Evolutionary conservation across 2,113 vertebrate genomes (phyloP).

Genomic region (Acrocephalus arundinaceus): DNA sequence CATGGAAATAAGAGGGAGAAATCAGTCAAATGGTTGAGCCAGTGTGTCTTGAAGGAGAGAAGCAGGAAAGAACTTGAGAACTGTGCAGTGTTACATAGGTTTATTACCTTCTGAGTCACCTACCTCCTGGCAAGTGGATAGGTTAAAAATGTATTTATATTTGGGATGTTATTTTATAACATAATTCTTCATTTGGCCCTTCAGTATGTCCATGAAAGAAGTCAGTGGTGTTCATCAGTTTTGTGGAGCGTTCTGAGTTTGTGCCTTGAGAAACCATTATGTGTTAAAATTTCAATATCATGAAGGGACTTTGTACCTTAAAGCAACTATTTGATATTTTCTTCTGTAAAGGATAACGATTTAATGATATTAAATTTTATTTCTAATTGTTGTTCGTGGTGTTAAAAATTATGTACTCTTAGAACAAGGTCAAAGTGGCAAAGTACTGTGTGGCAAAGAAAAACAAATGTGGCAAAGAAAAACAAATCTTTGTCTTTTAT

Average conservation of each 20-base stretch:
- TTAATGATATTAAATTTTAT: neutral
- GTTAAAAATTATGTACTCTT: neutral
- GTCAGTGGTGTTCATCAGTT: rapidly evolving
- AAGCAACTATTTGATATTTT: neutral
- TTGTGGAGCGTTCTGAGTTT: neutral
- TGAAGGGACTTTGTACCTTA: neutral
- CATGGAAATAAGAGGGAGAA: neutral
- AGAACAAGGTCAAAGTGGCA: neutral
- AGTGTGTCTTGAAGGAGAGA: neutral
- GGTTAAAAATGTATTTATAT: neutral
- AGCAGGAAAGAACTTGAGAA: neutral
- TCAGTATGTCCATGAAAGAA: neutral
- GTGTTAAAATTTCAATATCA: neutral
- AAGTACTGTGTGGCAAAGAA: neutral
- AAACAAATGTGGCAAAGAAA: neutral
- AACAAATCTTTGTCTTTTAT: neutral
- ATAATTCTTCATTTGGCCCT: neutral
- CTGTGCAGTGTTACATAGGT: neutral
- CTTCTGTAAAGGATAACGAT: neutral
- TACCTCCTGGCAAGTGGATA: neutral
- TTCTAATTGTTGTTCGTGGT: neutral
- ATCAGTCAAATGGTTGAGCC: neutral
- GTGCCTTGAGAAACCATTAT: neutral
- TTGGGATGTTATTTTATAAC: neutral
- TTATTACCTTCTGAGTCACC: neutral